Evolutionary conservation across 2,113 vertebrate genomes (phyloP).

Genomic region (Tonatia bakeri): DNA sequence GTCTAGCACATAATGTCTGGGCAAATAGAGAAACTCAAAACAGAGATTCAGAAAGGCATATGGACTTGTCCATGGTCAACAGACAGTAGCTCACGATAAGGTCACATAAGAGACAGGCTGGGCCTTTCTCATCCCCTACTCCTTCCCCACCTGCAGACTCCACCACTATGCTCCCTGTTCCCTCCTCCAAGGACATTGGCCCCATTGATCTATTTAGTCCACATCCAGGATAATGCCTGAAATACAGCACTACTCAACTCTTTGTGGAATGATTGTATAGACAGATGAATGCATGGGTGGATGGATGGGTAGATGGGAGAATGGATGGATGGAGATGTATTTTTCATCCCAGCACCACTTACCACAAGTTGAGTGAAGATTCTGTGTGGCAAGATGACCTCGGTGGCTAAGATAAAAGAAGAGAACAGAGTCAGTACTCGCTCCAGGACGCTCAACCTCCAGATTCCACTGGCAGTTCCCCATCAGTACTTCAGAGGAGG

Average conservation of each 20-base stretch:
- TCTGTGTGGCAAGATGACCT: slow-evolving; percentile 30
- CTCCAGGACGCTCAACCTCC: neutral
- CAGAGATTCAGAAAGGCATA: neutral
- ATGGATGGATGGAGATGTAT: no score
- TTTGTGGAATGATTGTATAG: neutral
- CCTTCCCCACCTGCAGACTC: neutral
- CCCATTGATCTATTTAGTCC: neutral
- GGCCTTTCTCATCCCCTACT: neutral
- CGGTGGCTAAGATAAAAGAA: neutral
- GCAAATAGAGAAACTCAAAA: neutral
- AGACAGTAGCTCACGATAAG: neutral
- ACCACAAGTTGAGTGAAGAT: slow-evolving; percentile 34
- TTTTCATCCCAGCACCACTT: neutral
- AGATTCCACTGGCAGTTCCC: neutral
- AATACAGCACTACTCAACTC: neutral
- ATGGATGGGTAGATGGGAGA: neutral
- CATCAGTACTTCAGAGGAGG: neutral
- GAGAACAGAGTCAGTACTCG: neutral
- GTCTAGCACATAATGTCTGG: neutral
- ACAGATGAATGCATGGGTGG: no score
- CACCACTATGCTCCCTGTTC: neutral
- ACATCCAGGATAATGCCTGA: neutral
- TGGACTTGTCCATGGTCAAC: neutral
- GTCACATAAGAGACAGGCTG: neutral
- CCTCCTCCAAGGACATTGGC: neutral